Conservation (phyloP, 23 tunicate species). For the Ciona savignyi region DNA sequence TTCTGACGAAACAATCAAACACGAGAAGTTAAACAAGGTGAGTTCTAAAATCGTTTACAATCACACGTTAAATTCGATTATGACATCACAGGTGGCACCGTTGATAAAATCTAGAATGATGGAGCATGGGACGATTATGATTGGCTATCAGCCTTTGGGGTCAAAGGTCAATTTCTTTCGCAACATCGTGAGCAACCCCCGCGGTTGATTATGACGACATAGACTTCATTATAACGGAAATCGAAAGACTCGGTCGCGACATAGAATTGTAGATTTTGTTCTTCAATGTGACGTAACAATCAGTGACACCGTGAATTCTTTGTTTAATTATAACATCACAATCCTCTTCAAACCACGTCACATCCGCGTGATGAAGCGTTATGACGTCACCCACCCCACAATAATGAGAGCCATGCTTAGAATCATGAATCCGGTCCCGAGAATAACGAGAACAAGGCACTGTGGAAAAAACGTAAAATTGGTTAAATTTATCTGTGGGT, state of each 20-base stretch:
- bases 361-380: neutral
- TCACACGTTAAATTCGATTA: too few relatives aligned
- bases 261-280: conserved; percentile 12
- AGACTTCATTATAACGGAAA: conserved; percentile 66
- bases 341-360: neutral
- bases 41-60: too few relatives aligned
- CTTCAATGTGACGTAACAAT: too few relatives aligned
- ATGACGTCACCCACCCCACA: conserved; percentile 24
- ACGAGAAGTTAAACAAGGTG: conserved; percentile 51
- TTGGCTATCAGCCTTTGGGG: conserved; percentile 78
- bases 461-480: conserved; percentile 17
- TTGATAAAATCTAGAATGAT: conserved; percentile 70
- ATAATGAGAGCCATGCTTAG: conserved; percentile 76
- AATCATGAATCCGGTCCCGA: conserved; percentile 76
- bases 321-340: neutral
- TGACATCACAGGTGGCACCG: conserved; percentile 70
- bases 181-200: conserved; percentile 59
- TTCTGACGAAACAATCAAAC: conserved; percentile 12
- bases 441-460: conserved; percentile 39
- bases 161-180: conserved; percentile 81
- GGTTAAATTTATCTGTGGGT: neutral
- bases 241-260: conserved; percentile 55
- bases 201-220: conserved; percentile 66
- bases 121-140: conserved; percentile 63
- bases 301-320: neutral